Conservation (phyloP, 2,113 vertebrate genomes). For the Coracopsis vasa region DNA sequence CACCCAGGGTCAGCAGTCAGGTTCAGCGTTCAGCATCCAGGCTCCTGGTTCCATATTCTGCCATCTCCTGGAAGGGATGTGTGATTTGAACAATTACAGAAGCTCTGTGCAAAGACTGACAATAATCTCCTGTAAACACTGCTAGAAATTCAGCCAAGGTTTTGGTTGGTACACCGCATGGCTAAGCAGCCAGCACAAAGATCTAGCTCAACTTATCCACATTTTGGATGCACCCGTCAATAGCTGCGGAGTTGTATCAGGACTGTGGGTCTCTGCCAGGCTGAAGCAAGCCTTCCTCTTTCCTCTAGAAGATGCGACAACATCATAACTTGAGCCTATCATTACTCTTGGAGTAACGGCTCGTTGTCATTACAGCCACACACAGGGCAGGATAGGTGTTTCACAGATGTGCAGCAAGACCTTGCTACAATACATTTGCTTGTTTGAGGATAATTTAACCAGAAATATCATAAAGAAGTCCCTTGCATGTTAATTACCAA, state of each 20-base stretch:
- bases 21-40: neutral
- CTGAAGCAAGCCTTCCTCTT: neutral
- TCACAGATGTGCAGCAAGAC: neutral
- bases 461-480: neutral
- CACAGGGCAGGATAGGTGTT: neutral
- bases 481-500: neutral
- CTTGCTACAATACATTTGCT: neutral
- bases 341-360: neutral
- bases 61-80: neutral
- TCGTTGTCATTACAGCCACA: neutral
- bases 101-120: neutral
- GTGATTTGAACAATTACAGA: neutral
- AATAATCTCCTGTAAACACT: neutral
- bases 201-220: neutral
- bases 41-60: neutral
- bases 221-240: neutral
- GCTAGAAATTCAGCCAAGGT: neutral
- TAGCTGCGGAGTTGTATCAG: neutral
- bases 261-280: neutral
- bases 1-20: accelerated
- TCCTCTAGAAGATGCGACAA: neutral
- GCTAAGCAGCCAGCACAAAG: neutral
- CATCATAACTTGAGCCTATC: neutral
- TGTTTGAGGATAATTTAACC: neutral
- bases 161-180: neutral